phyloP scores from a whole-genome alignment of 2,113 vertebrate species.

The Phocoena phocoena region DNA sequence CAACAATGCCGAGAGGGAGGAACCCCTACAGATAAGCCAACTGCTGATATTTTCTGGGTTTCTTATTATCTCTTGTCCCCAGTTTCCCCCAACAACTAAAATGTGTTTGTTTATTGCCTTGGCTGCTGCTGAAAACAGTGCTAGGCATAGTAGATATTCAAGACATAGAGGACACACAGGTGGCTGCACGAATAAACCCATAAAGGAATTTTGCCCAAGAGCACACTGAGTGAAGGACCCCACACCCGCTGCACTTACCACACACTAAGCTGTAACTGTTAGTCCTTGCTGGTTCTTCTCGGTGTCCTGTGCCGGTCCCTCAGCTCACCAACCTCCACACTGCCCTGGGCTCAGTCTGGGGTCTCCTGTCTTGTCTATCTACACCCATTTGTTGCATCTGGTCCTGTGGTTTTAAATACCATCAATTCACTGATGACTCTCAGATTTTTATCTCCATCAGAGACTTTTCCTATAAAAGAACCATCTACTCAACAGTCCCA shows the following conservation, averaged over 20 bases:
- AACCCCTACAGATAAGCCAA: neutral
- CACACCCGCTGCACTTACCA: neutral
- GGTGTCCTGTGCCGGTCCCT: neutral
- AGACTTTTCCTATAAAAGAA: neutral
- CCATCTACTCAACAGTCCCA: neutral
- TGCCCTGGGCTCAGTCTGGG: neutral
- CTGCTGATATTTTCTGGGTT: neutral
- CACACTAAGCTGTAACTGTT: neutral
- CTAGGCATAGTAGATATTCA: neutral
- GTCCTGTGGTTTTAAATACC: neutral
- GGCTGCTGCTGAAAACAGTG: neutral
- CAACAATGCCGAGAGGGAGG: neutral
- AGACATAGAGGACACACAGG: neutral
- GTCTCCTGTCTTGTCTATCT: neutral
- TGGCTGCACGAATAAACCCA: neutral
- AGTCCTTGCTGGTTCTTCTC: neutral
- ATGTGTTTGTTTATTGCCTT: neutral
- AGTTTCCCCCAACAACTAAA: neutral
- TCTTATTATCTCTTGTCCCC: neutral
- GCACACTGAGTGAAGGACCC: neutral
- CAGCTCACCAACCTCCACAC: neutral
- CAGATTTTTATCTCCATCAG: neutral
- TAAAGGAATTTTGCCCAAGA: neutral
- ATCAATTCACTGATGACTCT: neutral
- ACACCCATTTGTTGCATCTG: neutral